Evolutionary conservation across 1,140 invertebrate species (phyloP), one percentile per base, ranked within the genome.

Genomic region (Globodera rostochiensis): DNA sequence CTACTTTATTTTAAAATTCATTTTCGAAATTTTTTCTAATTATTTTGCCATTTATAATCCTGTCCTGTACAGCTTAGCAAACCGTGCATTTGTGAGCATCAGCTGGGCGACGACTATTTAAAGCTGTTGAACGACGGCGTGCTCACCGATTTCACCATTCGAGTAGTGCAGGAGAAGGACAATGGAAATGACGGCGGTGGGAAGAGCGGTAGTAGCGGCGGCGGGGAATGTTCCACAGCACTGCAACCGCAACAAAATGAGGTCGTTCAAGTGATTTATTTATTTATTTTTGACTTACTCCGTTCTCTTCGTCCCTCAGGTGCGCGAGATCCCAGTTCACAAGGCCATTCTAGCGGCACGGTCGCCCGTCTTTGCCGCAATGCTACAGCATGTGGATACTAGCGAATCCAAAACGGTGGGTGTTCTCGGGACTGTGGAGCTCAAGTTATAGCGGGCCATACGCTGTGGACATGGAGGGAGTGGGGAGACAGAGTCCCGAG

Each of bases 301-400:
- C 53, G 53, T 15, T 53, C 15, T 53, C 6, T 15, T 53, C 53
- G 53, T 9, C 53, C 8, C 6, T 15, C 19, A 64, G 57, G 19
- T 64, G 15, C 75, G 74, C 21, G 83, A 88, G 19, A 90, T 90
- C 25, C 78, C 69, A 4, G 81, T 84, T 8, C 88, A 89, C 74
- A 89, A 86, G 76, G 88, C 89, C 9, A 88, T 89, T 76, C 79
- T 89, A 4, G 88, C 89, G 79, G 89, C 87, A 21, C 83, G 88
- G 4, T 90, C 89, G 3, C 85, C 87, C 6, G 88, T 89, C 19
- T 90, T 89, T 80, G 71, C 79, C 21, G 88, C 89, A 11, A 89
- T 89, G 88, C 81, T 89, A 8, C 82, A 80, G 11, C 88, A 89
- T 78, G 77, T 79, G 36, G 88, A 89, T 75, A 90, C 88, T 0